phyloP scores from a whole-genome alignment of 2,888 invertebrate species.

The Euspilapteryx auroguttella region DNA sequence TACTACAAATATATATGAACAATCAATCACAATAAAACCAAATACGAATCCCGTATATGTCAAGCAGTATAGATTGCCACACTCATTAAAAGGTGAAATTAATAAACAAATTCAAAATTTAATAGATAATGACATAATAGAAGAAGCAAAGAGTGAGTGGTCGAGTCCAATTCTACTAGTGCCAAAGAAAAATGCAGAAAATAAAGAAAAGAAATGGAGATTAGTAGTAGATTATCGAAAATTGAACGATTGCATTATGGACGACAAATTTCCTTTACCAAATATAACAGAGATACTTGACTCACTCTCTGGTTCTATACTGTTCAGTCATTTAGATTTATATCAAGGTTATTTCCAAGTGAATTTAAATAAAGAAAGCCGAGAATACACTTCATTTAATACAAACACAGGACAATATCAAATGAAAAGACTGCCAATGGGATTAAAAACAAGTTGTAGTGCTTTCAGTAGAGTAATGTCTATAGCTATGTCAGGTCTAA shows the following conservation, averaged over 20 bases:
- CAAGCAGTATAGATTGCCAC: not conserved
- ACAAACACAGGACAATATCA: conserved; percentile 6
- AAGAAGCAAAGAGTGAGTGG: not conserved
- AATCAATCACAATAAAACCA: not conserved
- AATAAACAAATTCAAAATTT: not conserved
- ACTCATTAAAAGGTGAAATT: not conserved
- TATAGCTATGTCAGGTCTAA: conserved; percentile 9
- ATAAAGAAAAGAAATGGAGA: conserved; percentile 3
- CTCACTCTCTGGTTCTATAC: conserved; percentile 1
- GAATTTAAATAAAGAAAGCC: conserved; percentile 1
- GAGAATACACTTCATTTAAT: conserved; percentile 2
- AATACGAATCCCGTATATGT: not conserved
- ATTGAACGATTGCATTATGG: conserved; percentile 2
- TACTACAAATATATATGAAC: not conserved
- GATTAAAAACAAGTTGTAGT: conserved; percentile 7
- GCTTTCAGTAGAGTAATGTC: conserved; percentile 8
- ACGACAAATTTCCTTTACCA: conserved; percentile 4
- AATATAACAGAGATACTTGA: conserved; percentile 4
- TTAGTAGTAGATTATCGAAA: conserved; percentile 4
- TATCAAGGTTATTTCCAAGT: conserved; percentile 1
- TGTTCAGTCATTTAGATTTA: conserved; percentile 3
- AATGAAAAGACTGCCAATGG: conserved; percentile 9
- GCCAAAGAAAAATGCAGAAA: not conserved
- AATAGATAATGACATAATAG: conserved; percentile 1
- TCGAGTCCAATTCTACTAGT: not conserved